Base-by-base conservation (phyloP, 2,888 invertebrate genomes). In the Crioceris asparagi region DNA sequence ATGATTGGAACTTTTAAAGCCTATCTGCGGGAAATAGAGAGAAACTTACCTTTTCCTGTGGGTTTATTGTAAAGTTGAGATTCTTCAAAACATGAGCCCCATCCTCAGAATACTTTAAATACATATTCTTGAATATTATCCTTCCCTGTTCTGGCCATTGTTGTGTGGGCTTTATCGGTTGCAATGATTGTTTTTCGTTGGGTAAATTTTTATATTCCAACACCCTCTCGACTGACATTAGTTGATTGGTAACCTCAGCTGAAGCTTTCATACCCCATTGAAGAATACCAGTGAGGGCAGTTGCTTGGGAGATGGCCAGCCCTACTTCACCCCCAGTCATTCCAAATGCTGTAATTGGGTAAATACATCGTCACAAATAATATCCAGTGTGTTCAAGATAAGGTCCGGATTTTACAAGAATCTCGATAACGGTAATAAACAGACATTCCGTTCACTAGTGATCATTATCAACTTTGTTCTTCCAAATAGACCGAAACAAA, bases 181-280 rank as follows among this genome's bases (percentile, higher is more conserved):
- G 61, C 42, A 59, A 56, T 2, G 75, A 67, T 51, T 76, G 72
- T 4, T 64, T 55, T 49, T 82, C 79, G 0, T 70, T 67, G 2
- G 72, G 66, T 12, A 90, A 66, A 14, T 71, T 66, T 1, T 78
- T 75, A 61, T 91, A 92, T 55, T 90, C 85, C 4, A 86, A 59
- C 0, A 91, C 77, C 46, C 92, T 69, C 65, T 92, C 91, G 0
- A 91, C 90, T 3, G 82, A 78, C 56, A 79, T 82, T 57, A 84
- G 71, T 52, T 80, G 80, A 41, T 81, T 83, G 6, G 79, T 69
- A 37, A 81, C 76, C 65, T 90, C 88, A 0, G 87, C 85, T 43
- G 83, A 73, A 66, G 88, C 87, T 23, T 87, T 68, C 59, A 88
- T 82, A 1, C 84, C 86, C 78, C 86, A 90, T 53, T 75, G 74